These are phyloP conservation scores for Cryptophagus acutangulus DNA, from an alignment of 2,888 invertebrate genomes.

Conservation along the genomic window DNA sequence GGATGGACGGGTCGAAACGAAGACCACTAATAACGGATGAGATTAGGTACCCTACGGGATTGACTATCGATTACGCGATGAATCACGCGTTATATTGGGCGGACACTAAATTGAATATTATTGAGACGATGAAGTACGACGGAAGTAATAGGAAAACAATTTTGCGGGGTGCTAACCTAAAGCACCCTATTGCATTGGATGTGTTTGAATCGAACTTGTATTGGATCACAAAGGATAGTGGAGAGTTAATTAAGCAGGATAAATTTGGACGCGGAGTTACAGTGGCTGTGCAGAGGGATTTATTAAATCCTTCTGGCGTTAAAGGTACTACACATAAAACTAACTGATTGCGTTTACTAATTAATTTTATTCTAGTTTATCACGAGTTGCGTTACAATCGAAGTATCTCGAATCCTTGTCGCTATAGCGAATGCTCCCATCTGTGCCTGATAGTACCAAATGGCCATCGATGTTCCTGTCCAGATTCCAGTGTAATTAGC, in stretches of 20 bases:
- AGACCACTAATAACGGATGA: conserved; percentile 72
- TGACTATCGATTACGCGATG: conserved; percentile 87
- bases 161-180: conserved; percentile 65
- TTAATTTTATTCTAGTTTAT: conserved; percentile 56
- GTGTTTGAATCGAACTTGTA: conserved; percentile 90
- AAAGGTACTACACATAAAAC: conserved; percentile 57
- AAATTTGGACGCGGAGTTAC: conserved; percentile 96
- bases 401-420: conserved; percentile 64
- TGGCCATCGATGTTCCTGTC: conserved; percentile 87
- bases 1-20: conserved; percentile 95
- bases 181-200: conserved; percentile 82
- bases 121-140: conserved; percentile 80
- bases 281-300: conserved; percentile 72
- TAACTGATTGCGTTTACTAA: background rate
- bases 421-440: conserved; percentile 77
- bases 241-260: conserved; percentile 84
- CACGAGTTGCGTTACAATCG: conserved; percentile 80
- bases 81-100: conserved; percentile 92
- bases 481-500: conserved; percentile 59
- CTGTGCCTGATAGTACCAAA: conserved; percentile 86
- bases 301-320: conserved; percentile 81
- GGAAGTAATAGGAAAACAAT: conserved; percentile 71
- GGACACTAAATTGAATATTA: conserved; percentile 85
- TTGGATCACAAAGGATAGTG: conserved; percentile 88
- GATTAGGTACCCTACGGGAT: conserved; percentile 80